Conservation (phyloP, 2,113 vertebrate species). For the Scatophagus argus region DNA sequence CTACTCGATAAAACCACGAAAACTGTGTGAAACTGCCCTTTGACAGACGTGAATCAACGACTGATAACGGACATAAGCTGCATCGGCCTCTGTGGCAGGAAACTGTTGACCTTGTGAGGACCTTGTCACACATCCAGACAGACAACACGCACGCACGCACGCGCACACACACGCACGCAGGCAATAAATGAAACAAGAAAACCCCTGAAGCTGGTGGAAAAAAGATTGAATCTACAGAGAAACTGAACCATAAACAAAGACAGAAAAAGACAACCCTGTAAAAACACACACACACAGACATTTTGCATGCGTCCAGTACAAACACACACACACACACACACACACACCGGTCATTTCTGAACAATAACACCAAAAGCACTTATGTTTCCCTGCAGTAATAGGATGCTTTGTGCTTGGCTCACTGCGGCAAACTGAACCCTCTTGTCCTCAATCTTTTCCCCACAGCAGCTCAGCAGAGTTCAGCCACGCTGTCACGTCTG, state of each 20-base stretch:
- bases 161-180: not conserved
- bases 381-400: slow-evolving; percentile 23
- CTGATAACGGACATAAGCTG: not conserved
- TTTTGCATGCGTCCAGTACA: not conserved
- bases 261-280: not conserved
- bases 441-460: slow-evolving; percentile 42
- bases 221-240: slow-evolving; percentile 7
- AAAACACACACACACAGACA: not conserved
- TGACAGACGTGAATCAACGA: not conserved
- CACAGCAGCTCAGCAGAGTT: slow-evolving; percentile 31
- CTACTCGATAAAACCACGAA: not conserved
- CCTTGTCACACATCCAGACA: slow-evolving; percentile 25
- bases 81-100: not conserved
- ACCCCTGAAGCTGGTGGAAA: not conserved
- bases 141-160: not conserved
- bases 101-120: slow-evolving; percentile 13
- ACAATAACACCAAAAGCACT: slow-evolving; percentile 33
- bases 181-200: slow-evolving; percentile 22
- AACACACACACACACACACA: slow-evolving; percentile 14
- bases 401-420: slow-evolving; percentile 31
- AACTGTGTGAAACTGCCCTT: not conserved
- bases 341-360: slow-evolving; percentile 15
- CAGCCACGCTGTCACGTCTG: slow-evolving; percentile 19
- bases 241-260: not conserved
- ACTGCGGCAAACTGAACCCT: slow-evolving; percentile 37